Base-by-base conservation (phyloP, 2,888 invertebrate genomes). In the Apoderus coryli region DNA sequence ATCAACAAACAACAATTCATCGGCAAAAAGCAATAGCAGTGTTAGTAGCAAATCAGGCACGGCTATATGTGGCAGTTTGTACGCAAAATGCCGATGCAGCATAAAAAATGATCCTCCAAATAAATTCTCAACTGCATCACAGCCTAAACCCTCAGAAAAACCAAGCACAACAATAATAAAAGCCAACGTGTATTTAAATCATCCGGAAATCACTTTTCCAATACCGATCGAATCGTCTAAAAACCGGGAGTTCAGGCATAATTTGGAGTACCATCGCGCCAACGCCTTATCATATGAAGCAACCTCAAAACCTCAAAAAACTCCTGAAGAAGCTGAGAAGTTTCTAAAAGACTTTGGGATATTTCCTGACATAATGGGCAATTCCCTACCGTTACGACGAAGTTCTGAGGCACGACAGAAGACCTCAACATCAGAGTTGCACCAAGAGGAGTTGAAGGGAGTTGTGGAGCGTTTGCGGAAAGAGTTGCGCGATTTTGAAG, bases 401-500 rank as follows among this genome's bases (percentile, higher is more conserved):
- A n/a, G 19, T n/a, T n/a, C n/a, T n/a, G n/a, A n/a, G n/a, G n/a
- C n/a, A n/a, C n/a, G n/a, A n/a, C n/a, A n/a, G n/a, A n/a, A n/a
- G 22, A 45, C 39, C 22, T 49, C 53, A 2, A 32, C 45, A 12
- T 50, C 54, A 23, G 47, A 47, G 3, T n/a, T 19, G 19, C 19
- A n/a, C 19, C 19, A 19, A 6, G n/a, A n/a, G 5, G 10, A 23
- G 10, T 6, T 26, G 7, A 10, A 14, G 4, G 9, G 14, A 14
- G 7, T 34, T 3, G 57, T 66, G 24, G 56, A 58, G 3, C 58
- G 60, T 39, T 47, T 68, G 28, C 56, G 60, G 40, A 54, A 53
- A 31, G 65, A 67, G 38, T 42, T 65, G 16, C 51, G 55, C 14
- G 62, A 63, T 10, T 50, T 62, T 50, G 68, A 63, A 50, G 61